Percentiles rank a stretch among this genome's conserved stretches.
These are phyloP conservation scores for Malacosoma neustria DNA, from an alignment of 2,888 invertebrate genomes.

Conservation along the genomic window DNA sequence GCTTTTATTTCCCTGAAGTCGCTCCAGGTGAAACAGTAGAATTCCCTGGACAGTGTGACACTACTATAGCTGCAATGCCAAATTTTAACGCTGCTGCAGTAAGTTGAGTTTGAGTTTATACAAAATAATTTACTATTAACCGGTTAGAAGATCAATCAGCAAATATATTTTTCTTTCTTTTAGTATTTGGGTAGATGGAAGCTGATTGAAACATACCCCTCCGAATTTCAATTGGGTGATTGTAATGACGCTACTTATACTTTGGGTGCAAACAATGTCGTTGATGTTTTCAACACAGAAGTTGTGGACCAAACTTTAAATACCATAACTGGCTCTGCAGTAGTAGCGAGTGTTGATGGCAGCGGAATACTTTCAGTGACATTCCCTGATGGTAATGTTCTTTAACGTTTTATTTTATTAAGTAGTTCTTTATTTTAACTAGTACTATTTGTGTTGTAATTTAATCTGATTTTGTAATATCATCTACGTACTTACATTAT, in stretches of 20 bases:
- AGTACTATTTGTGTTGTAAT: too few relatives aligned
- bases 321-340: constrained; percentile 64
- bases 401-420: too few relatives aligned
- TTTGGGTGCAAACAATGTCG: constrained; percentile 23
- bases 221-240: constrained; percentile 72
- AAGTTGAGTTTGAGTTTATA: constrained; percentile 12
- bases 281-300: constrained; percentile 33
- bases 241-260: constrained; percentile 76
- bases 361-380: constrained; percentile 70
- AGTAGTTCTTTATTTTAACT: too few relatives aligned
- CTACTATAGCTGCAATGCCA: constrained; percentile 29
- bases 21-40: constrained; percentile 35
- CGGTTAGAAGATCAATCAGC: too few relatives aligned
- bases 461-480: too few relatives aligned
- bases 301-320: constrained; percentile 53
- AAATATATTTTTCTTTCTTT: constrained; percentile 8
- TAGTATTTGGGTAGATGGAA: constrained; percentile 67
- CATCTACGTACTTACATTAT: too few relatives aligned
- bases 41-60: constrained; percentile 44
- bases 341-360: constrained; percentile 39
- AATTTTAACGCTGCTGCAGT: constrained; percentile 38
- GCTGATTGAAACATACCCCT: constrained; percentile 76
- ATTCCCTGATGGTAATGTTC: constrained; percentile 41
- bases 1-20: constrained; percentile 45
- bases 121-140: too few relatives aligned